A percentile compares a stretch with the other conserved stretches of the same genome.
Conservation (phyloP, 2,797 vertebrate genomes). For the Hemibagrus guttatus region DNA sequence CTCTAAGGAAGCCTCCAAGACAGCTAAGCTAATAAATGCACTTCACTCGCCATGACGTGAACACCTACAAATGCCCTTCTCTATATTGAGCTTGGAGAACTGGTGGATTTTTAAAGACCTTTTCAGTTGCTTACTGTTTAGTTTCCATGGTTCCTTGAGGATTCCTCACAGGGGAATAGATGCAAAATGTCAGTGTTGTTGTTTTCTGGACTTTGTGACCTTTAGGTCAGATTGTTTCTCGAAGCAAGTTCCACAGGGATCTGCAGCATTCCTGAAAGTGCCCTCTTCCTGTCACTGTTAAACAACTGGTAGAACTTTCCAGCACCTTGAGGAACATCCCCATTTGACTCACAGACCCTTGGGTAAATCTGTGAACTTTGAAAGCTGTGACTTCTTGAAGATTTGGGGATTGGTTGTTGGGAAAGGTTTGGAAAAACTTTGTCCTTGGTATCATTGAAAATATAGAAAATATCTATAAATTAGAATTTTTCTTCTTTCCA, state of each 20-base stretch:
- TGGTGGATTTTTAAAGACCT: neutral
- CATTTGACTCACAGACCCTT: neutral
- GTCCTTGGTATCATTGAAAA: neutral
- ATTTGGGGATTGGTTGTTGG: neutral
- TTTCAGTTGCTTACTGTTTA: neutral
- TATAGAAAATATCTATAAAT: neutral
- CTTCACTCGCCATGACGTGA: constrained; percentile 21
- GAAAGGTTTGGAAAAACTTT: neutral
- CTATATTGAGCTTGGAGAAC: neutral
- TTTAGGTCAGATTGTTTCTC: constrained; percentile 26
- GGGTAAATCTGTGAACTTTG: neutral
- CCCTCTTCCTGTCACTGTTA: neutral
- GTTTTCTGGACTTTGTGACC: constrained; percentile 31
- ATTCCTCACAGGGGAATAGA: constrained; percentile 21
- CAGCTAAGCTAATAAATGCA: constrained; percentile 50
- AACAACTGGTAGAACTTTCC: neutral
- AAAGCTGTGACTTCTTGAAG: neutral
- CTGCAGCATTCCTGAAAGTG: neutral
- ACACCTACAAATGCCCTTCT: neutral
- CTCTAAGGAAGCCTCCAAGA: constrained; percentile 47
- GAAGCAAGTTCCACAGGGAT: constrained; percentile 15
- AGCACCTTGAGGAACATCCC: neutral
- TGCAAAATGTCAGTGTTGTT: constrained; percentile 33
- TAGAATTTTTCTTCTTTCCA: neutral
- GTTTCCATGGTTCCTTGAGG: neutral